Conservation (phyloP, 2,113 vertebrate genomes). For the Hucho hucho region DNA sequence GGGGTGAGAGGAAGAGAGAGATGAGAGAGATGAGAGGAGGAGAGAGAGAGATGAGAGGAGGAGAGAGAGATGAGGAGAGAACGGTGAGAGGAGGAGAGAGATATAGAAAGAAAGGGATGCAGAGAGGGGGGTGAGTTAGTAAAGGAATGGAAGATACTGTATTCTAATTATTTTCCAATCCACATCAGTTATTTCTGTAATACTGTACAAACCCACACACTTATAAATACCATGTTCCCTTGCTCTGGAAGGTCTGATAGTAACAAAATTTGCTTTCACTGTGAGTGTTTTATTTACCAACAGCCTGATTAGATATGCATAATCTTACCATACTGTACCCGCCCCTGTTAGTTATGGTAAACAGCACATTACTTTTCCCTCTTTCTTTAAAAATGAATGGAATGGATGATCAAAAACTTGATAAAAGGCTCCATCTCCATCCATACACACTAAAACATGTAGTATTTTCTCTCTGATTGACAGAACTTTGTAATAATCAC, state of each 20-base stretch:
- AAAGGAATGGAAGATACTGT: constrained; percentile 38
- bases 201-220: constrained; percentile 43
- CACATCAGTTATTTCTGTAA: constrained; percentile 23
- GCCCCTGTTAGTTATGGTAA: not conserved
- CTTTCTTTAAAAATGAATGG: not conserved
- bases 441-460: not conserved
- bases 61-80: too few relatives aligned
- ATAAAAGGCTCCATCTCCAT: not conserved
- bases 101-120: too few relatives aligned
- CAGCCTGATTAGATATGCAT: not conserved
- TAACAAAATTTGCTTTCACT: not conserved
- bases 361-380: not conserved
- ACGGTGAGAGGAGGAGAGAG: too few relatives aligned
- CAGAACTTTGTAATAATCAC: not conserved
- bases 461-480: not conserved
- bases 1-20: too few relatives aligned
- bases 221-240: not conserved
- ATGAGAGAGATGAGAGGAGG: too few relatives aligned
- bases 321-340: not conserved
- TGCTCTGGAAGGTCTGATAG: constrained; percentile 10
- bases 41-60: too few relatives aligned
- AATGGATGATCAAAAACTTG: not conserved
- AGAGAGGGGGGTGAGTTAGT: constrained; percentile 27
- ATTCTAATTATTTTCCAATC: constrained; percentile 15
- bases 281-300: not conserved